Conservation (phyloP, 2,888 invertebrate species). For the Leucozona laternaria region DNA sequence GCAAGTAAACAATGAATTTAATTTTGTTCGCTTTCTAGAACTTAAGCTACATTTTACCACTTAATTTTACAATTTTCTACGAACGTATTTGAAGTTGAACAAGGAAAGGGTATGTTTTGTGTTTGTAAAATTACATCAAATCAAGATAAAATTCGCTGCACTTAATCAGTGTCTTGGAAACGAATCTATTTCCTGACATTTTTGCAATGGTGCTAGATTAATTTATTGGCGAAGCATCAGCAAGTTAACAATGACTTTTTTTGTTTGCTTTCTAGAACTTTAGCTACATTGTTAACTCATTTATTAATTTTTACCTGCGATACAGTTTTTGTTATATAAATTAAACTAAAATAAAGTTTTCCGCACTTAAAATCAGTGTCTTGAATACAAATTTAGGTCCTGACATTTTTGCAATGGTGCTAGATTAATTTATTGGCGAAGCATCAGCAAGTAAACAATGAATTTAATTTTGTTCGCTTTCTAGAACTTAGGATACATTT, state of each 20-base stretch:
- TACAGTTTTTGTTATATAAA: too few species aligned
- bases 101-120: too few species aligned
- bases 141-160: neutral
- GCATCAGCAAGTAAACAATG: constrained; percentile 60
- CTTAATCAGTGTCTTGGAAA: constrained; percentile 29
- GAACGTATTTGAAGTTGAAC: too few species aligned
- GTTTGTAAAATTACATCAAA: too few species aligned
- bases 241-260: constrained; percentile 59
- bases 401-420: constrained; percentile 75
- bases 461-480: constrained; percentile 70
- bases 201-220: constrained; percentile 77
- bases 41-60: constrained; percentile 38
- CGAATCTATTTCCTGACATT: constrained; percentile 50
- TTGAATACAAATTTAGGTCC: neutral
- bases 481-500: constrained; percentile 77
- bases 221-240: too few species aligned
- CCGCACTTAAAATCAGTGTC: constrained; percentile 72
- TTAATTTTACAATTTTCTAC: too few species aligned
- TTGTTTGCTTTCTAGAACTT: constrained; percentile 78
- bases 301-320: too few species aligned
- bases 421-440: constrained; percentile 55
- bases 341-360: neutral
- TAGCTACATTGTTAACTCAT: constrained; percentile 77
- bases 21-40: constrained; percentile 78
- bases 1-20: constrained; percentile 50